Evolutionary conservation across 2,888 invertebrate genomes (phyloP), one percentile per base, ranked within the genome.

Genomic region (Conus canariensis): DNA sequence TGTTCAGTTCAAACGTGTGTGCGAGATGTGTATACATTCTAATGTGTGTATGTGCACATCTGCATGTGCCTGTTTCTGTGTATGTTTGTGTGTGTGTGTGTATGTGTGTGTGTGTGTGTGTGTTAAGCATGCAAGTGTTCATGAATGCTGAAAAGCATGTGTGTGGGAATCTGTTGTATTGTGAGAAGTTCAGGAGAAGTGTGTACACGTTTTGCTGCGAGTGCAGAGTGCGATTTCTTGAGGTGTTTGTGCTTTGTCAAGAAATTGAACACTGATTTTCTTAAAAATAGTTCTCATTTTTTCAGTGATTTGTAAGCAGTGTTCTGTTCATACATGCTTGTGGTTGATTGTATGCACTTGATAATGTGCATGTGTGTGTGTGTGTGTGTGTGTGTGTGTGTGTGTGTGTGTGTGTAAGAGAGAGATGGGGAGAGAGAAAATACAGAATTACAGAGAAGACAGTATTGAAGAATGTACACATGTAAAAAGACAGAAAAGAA

Each of bases 371-470:
- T 83, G 58, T 58, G 83, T 83, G 83, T 83, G 83, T 83, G 83
- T 85, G 60, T 85, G 85, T 85, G 85, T 59, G 85, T 60, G 85
- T 25, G 60, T 85, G 59, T 85, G 60, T 60, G 25, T 85, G 60
- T 85, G 25, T 60, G 82, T 22, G 77, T 30, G 77, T 30, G 77
- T 30, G 77, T 8, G 25, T 30, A 5, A 64, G 64, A 64, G 16
- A 64, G 64, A 64, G 64, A 64, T 10, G 6, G 64, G 16, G 64
- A 64, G 64, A 64, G 64, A 64, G 64, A 64, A 14, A 64, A 16
- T 10, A 64, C 12, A 64, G 7, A 64, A 16, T 64, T 14, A 64
- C 64, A 64, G 64, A 64, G 77, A 77, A 22, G 77, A 77, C n/a
- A 22, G 16, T 30, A 30, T 9, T 12, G n/a, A 77, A 30, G 16